These are phyloP conservation scores for Ylistrum balloti DNA, from an alignment of 1,140 invertebrate species.

Conservation along the genomic window DNA sequence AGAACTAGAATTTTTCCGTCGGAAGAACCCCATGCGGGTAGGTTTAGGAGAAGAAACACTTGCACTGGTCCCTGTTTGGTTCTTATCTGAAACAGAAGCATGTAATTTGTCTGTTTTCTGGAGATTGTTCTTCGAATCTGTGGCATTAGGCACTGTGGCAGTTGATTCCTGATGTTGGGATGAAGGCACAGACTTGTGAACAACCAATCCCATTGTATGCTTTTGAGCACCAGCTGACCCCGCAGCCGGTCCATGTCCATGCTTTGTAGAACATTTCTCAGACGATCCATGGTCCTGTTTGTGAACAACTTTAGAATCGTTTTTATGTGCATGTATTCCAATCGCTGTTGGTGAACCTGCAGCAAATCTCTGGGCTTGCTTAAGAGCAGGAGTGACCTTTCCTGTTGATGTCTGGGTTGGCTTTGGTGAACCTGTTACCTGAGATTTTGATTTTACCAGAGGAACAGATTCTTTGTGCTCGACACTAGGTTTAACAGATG, in stretches of 20 bases:
- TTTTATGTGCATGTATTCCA: not conserved
- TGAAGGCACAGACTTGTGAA: not conserved
- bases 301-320: not conserved
- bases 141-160: not conserved
- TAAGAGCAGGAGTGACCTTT: not conserved
- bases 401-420: not conserved
- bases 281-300: not conserved
- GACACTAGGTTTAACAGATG: not conserved
- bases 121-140: not conserved
- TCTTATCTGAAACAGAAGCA: not conserved
- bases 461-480: not conserved
- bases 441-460: not conserved
- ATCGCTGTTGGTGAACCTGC: not conserved
- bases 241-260: not conserved
- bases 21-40: not conserved
- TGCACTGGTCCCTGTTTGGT: not conserved
- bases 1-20: not conserved
- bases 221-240: slow-evolving; percentile 7
- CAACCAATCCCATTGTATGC: not conserved
- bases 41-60: not conserved
- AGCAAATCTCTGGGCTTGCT: not conserved
- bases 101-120: not conserved
- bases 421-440: not conserved
- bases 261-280: not conserved
- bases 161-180: not conserved